Evolutionary conservation across 2,113 vertebrate genomes (phyloP).

Genomic region (Garra rufa): DNA sequence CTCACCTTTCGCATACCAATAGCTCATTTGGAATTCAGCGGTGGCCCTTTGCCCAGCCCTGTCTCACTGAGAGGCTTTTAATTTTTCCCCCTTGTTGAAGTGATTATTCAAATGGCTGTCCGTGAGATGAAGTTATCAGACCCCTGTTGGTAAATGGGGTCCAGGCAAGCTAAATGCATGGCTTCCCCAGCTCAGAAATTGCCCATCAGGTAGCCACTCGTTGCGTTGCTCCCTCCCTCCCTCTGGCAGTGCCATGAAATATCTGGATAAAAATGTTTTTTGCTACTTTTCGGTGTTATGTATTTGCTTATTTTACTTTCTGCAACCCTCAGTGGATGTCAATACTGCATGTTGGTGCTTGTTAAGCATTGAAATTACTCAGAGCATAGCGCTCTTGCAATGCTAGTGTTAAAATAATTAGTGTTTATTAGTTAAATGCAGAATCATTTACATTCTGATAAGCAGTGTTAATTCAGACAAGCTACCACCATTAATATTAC

Average conservation of each 20-base stretch:
- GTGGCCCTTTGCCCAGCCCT: constrained; percentile 68
- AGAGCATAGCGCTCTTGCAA: background rate
- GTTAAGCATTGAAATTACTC: background rate
- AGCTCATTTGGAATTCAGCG: constrained; percentile 73
- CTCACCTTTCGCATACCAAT: constrained; percentile 59
- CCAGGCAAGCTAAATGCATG: constrained; percentile 69
- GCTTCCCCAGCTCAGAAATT: constrained; percentile 60
- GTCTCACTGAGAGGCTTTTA: constrained; percentile 75
- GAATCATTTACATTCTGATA: background rate
- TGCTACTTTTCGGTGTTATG: background rate
- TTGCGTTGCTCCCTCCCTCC: background rate
- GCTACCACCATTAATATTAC: background rate
- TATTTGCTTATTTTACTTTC: background rate
- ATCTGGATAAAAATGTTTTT: background rate
- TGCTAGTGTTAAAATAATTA: constrained; percentile 12
- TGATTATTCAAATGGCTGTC: constrained; percentile 80
- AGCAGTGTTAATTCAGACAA: background rate
- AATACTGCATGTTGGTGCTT: background rate
- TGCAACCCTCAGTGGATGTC: background rate
- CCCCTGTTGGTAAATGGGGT: constrained; percentile 74
- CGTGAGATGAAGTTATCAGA: constrained; percentile 76
- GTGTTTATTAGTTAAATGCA: constrained; percentile 2
- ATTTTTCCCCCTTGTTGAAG: constrained; percentile 78
- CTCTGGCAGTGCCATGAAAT: background rate
- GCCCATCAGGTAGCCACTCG: constrained; percentile 68